phyloP scores from a whole-genome alignment of 2,113 vertebrate species.

The Illadopsis cleaveri region DNA sequence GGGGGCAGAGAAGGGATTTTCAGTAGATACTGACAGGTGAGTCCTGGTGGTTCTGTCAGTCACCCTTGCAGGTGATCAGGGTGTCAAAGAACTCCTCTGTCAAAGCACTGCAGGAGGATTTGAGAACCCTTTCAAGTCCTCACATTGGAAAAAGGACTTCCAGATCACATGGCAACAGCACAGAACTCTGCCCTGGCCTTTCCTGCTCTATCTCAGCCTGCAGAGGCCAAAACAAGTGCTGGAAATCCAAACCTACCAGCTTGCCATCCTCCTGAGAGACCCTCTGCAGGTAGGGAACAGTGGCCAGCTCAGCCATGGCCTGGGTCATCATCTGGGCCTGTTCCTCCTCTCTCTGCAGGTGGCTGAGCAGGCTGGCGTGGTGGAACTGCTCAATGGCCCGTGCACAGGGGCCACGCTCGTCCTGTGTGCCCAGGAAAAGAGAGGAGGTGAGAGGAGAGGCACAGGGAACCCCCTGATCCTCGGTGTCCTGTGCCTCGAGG shows the following conservation, averaged over 20 bases:
- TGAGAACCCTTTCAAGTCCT: background rate
- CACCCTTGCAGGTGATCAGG: conserved; percentile 2
- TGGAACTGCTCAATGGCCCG: conserved; percentile 76
- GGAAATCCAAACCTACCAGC: conserved; percentile 68
- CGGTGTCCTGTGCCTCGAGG: background rate
- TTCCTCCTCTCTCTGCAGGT: conserved; percentile 65
- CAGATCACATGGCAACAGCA: background rate
- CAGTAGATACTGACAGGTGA: background rate
- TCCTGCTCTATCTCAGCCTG: background rate
- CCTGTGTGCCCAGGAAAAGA: conserved; percentile 53
- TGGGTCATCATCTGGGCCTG: conserved; percentile 75
- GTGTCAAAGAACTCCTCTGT: background rate
- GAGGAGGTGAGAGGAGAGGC: background rate
- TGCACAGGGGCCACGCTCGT: conserved; percentile 47
- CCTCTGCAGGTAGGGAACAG: conserved; percentile 80
- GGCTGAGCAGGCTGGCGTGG: conserved; percentile 72
- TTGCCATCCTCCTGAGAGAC: conserved; percentile 70
- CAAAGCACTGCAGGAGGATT: background rate
- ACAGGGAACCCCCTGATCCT: background rate
- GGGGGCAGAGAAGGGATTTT: background rate
- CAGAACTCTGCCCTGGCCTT: background rate
- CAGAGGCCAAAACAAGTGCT: conserved; percentile 7
- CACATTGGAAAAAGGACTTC: background rate
- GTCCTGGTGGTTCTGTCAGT: background rate
- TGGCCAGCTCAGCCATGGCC: conserved; percentile 78